Evolutionary conservation across 2,113 vertebrate genomes (phyloP).

Genomic region (Anarhynchus alexandrinus): DNA sequence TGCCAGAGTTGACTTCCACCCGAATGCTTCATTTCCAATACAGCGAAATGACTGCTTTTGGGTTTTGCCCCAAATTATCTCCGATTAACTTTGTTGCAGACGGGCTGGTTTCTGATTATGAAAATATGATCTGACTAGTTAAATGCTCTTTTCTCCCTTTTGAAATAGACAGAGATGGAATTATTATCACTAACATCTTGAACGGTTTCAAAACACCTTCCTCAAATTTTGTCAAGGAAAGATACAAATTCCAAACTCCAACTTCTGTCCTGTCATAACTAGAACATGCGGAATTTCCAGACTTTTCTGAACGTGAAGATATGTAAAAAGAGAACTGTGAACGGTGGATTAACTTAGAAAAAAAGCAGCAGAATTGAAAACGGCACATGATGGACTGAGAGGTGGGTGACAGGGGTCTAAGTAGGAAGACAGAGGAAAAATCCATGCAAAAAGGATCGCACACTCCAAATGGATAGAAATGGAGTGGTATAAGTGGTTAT

Average conservation of each 20-base stretch:
- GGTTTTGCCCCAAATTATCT: not conserved
- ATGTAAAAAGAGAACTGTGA: accelerated
- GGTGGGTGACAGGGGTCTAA: not conserved
- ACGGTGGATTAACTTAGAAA: not conserved
- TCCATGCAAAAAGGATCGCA: not conserved
- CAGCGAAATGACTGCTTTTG: not conserved
- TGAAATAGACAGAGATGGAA: not conserved
- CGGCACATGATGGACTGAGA: not conserved
- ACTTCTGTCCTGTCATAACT: not conserved
- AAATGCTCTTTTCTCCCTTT: not conserved
- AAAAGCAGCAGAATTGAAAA: not conserved
- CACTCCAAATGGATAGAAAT: not conserved
- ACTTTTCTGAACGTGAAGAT: not conserved
- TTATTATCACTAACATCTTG: accelerated
- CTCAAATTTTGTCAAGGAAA: not conserved
- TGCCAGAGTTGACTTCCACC: not conserved
- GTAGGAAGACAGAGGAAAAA: not conserved
- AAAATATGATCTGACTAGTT: not conserved
- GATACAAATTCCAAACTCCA: not conserved
- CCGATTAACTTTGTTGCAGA: not conserved
- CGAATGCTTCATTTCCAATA: not conserved
- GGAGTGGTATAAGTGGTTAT: not conserved
- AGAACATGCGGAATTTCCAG: not conserved
- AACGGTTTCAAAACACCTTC: not conserved
- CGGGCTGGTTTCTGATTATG: not conserved